Evolutionary conservation across 2,888 invertebrate genomes (phyloP), one percentile per base, ranked within the genome.

Genomic region (Athalia rosae): DNA sequence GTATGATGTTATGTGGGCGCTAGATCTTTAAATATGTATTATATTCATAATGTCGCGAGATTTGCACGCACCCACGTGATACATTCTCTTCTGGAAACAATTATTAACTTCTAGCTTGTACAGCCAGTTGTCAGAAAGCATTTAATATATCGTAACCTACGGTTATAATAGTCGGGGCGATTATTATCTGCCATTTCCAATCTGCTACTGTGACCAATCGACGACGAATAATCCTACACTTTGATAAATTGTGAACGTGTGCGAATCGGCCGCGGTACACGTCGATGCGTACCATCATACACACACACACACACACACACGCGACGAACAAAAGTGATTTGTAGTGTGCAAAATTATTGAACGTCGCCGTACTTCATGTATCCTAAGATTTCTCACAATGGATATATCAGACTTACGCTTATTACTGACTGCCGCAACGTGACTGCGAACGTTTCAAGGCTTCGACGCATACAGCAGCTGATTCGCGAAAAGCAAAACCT

Each of bases 161-260:
- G 56, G 71, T 58, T 58, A 71, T 41, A 2, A 28, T 28, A 11
- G 7, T n/a, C 50, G 11, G 66, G 67, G 11, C 67, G 41, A 71
- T 28, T 28, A 28, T 28, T 71, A 58, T 71, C 71, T 56, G 58
- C 41, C 28, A 45, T 71, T 13, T 69, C 9, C 56, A 58, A 71
- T 71, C 71, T 71, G 58, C 71, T 71, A 71, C 71, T 28, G 71
- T 58, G 45, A 58, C 56, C 8, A 58, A 71, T 56, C 56, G 43
- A 56, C 45, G 28, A 28, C n/a, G n/a, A n/a, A n/a, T n/a, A n/a
- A 28, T 28, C 28, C 28, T 28, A 28, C 28, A 28, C 28, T 28
- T 28, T 28, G 28, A 28, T 28, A 28, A 28, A 28, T 28, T 28
- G 28, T 28, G 28, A 28, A 67, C 53, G 50, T 50, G 67, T 50